Base-by-base conservation (phyloP, 1,140 invertebrate species). In the Archegozetes longisetosus region DNA sequence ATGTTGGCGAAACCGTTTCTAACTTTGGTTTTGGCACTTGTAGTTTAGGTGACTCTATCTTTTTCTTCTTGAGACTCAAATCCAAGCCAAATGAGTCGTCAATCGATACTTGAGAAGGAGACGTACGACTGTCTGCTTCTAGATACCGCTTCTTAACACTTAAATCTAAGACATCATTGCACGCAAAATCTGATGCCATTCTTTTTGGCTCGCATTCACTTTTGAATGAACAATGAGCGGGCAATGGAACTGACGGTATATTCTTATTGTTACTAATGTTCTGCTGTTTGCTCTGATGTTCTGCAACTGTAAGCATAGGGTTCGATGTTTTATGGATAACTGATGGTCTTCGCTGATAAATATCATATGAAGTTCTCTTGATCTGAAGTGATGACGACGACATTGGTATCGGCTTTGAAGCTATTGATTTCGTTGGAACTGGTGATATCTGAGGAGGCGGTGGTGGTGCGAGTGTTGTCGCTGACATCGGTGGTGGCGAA, bases 101-200 rank as follows among this genome's bases (percentile, higher is more conserved):
- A 13, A 22, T 26, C 13, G 9, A 24, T 58, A 46, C 2, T 57
- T 25, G 22, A 6, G 28, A 29, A 20, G 23, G n/a, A 48, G 3
- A 26, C 51, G 17, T 24, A 54, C 2, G 17, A 2, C 25, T 58
- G 2, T 58, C 47, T 6, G 17, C 25, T 53, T 58, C 46, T 2
- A 6, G 49, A 32, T 12, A 58, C 17, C 57, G 47, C 24, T 51
- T 51, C 26, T 58, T 58, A 4, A 53, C 27, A 3, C 46, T 49
- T 53, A 58, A 58, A 53, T 58, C 57, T 6, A 58, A 24, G 13
- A 50, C 28, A 17, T 51, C 51, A 22, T 32, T 28, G 13, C 23
- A 29, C 24, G 20, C 3, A 17, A n/a, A 51, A 58, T 46, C 29
- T 53, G 3, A 3, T 14, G n/a, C 22, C n/a, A 20, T 14, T 54